Conservation (phyloP, 2,888 invertebrate genomes). For the Neoaliturus tenellus region DNA sequence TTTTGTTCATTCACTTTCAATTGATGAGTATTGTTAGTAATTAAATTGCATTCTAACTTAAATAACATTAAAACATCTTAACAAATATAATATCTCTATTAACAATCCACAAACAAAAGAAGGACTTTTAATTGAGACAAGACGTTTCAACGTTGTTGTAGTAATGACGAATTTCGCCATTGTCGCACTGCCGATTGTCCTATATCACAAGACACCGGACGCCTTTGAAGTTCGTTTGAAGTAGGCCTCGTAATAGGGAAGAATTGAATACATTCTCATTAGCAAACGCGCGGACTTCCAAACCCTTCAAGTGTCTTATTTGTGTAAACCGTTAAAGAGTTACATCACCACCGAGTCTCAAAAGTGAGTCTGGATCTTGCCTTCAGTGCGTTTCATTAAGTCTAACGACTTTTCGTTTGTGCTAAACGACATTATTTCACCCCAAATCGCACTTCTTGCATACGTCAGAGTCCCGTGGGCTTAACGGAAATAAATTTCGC, state of each 20-base stretch:
- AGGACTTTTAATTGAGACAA: neutral
- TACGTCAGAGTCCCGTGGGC: neutral
- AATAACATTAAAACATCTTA: no score
- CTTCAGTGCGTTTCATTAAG: conserved; percentile 22
- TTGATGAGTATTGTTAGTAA: no score
- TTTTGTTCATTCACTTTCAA: no score
- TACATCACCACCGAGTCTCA: neutral
- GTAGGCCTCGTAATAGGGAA: conserved; percentile 31
- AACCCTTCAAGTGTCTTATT: conserved; percentile 13
- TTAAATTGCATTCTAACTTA: no score
- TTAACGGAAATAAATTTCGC: conserved; percentile 18
- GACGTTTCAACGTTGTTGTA: neutral
- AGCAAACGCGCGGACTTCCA: neutral
- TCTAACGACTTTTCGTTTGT: conserved; percentile 25
- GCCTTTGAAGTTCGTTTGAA: conserved; percentile 45
- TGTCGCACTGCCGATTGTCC: neutral
- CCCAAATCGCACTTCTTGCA: neutral
- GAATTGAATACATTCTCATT: conserved; percentile 38
- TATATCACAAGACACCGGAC: conserved; percentile 1
- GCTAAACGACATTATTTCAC: conserved; percentile 20
- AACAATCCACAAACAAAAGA: neutral
- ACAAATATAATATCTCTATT: neutral
- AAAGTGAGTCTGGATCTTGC: neutral
- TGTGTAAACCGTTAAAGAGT: conserved; percentile 24
- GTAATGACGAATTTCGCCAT: conserved; percentile 37